Conservation (phyloP, 2,113 vertebrate species). For the Brevimyrus niger region DNA sequence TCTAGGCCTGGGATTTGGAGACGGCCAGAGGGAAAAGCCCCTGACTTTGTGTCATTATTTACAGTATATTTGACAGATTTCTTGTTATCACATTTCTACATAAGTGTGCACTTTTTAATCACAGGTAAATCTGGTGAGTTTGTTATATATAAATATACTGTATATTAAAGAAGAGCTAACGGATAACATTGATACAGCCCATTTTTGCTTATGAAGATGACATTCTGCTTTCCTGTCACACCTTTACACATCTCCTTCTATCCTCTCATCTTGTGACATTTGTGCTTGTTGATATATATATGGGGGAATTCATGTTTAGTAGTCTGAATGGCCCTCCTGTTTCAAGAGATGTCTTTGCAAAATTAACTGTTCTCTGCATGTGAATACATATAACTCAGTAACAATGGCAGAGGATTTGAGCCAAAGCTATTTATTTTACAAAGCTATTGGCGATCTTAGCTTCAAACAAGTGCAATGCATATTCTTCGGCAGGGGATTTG, state of each 20-base stretch:
- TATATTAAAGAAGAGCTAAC: neutral
- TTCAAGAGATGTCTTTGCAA: neutral
- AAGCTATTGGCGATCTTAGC: constrained; percentile 1
- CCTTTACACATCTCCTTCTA: neutral
- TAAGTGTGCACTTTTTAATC: neutral
- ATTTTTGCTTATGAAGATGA: neutral
- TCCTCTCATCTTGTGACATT: neutral
- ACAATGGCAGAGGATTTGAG: neutral
- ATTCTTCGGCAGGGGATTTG: neutral
- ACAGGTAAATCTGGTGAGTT: neutral
- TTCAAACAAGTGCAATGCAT: neutral
- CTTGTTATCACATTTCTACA: neutral
- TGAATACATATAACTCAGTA: neutral
- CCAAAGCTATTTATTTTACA: neutral
- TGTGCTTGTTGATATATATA: neutral
- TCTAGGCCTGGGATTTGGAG: neutral
- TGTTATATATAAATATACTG: neutral
- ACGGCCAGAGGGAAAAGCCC: neutral
- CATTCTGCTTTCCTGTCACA: neutral
- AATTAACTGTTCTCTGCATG: neutral
- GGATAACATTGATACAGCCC: neutral
- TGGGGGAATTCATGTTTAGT: neutral
- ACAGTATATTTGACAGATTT: neutral
- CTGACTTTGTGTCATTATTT: neutral
- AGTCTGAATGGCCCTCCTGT: neutral